Evolutionary conservation across 2,113 vertebrate species (phyloP), one percentile per base, ranked within the genome.

Genomic region (Propithecus coquereli): DNA sequence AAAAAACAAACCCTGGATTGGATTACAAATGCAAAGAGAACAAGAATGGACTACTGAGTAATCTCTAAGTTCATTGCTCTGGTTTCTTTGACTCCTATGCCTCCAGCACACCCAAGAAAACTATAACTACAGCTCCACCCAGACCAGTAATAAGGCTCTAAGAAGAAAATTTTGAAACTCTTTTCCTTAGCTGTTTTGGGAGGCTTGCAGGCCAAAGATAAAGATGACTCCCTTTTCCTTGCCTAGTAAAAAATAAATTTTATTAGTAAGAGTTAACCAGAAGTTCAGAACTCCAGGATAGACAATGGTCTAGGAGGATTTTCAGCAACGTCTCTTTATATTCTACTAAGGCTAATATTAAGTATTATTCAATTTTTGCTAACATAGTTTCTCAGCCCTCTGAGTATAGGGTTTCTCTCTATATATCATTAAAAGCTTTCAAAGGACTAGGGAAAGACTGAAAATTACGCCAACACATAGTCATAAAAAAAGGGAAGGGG

Each of bases 21-120:
- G 20, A 89, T 91, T 88, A 93, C 50, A 88, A 91, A 85, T 30
- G 93, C 20, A n/a, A 80, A 91, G 27, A 47, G 9, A 93, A 74
- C 6, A 76, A 81, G 77, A 91, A 77, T 12, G 8, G 34, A 77
- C 6, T 73, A 3, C 50, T 71, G 47, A 27, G 11, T 23, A 83
- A 23, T 70, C 11, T 80, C 63, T 81, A 65, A 87, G 18, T 34
- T 74, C 40, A 90, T 4, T 52, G 52, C 7, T 70, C 34, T 81
- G 16, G 14, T 40, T 93, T 82, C 73, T 93, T 66, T n/a, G 61
- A 77, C 12, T 68, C 61, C 5, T 61, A 50, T 3, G 22, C 25
- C 23, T 77, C 52, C 16, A 84, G n/a, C 22, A 65, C 34, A 87
- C 14, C n/a, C n/a, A 73, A 25, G 6, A 71, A 54, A 85, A 54